Percentiles rank a stretch among this genome's conserved stretches.
Conservation (phyloP, 1,140 invertebrate genomes). For the Scylla paramamosain region DNA sequence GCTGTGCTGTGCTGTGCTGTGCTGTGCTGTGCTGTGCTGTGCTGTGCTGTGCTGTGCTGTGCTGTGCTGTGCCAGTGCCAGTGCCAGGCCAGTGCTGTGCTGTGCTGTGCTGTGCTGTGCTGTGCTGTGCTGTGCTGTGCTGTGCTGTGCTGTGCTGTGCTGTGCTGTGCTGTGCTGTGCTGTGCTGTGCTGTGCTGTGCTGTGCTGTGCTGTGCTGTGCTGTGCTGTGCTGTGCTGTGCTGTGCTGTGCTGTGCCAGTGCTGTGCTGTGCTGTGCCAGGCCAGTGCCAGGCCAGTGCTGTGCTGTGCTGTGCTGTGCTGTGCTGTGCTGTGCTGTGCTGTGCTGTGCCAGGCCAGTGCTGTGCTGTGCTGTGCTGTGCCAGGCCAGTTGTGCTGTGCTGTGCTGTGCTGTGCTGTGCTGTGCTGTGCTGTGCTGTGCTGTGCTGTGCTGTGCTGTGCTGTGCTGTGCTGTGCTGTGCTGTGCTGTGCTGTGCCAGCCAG, state of each 20-base stretch:
- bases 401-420: slow-evolving; percentile 39
- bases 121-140: slow-evolving; percentile 59
- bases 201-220: slow-evolving; percentile 46
- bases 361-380: slow-evolving; percentile 28
- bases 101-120: slow-evolving; percentile 57
- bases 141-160: slow-evolving; percentile 44
- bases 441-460: slow-evolving; percentile 47
- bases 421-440: slow-evolving; percentile 51
- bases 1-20: slow-evolving; percentile 52
- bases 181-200: slow-evolving; percentile 51
- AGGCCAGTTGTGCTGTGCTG: slow-evolving; percentile 44
- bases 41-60: neutral
- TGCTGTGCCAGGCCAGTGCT: neutral
- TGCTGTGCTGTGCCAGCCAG: too few species aligned
- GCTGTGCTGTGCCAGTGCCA: neutral
- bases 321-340: too few species aligned
- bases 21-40: slow-evolving; percentile 39
- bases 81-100: slow-evolving; percentile 23
- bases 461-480: slow-evolving; percentile 51
- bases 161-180: slow-evolving; percentile 51
- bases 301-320: slow-evolving; percentile 27
- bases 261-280: too few species aligned
- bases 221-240: slow-evolving; percentile 31
- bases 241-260: neutral
- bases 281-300: neutral